Evolutionary conservation across 2,888 invertebrate genomes (phyloP), one percentile per base, ranked within the genome.

Genomic region (Lepidonotus clava): DNA sequence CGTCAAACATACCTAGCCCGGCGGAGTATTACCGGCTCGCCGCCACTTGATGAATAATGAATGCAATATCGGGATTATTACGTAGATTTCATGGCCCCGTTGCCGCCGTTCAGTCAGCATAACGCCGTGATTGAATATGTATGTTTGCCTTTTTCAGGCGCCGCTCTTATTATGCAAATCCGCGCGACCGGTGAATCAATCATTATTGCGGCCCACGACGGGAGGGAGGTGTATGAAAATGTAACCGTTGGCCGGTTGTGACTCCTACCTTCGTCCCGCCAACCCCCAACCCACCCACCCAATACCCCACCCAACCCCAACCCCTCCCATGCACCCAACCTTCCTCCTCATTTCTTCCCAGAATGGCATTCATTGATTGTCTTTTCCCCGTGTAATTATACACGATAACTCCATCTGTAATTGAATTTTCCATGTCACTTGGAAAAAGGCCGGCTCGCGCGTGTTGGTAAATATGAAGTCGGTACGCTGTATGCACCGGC

Each of bases 101-200:
- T 8, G 6, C 14, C 66, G 18, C 46, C 80, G 46, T 41, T 28
- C 46, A 46, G 80, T 41, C 80, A 80, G 80, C 51, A 80, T n/a
- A 46, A 46, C 28, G 80, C 80, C 28, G 80, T 80, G 80, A 80
- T 80, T 80, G 80, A 80, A 80, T 80, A 80, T 80, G 80, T 80
- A 80, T 80, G 80, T 80, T 80, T 80, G 80, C 80, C 80, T 80
- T 80, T 80, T 80, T 80, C 28, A 28, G 46, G 11, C 80, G 46
- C 80, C 41, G 28, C 14, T 46, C 80, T 41, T 41, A 80, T 80
- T 80, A 80, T 80, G 80, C 51, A 80, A 80, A 80, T 80, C 46
- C 46, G 18, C 38, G n/a, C n/a, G n/a, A n/a, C 24, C 41, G 24
- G 80, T 32, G 80, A 28, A 80, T 80, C 80, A 80, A 80, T 41